Percentiles rank a stretch among this genome's conserved stretches.
Evolutionary conservation across 2,797 vertebrate genomes (phyloP).

Genomic region (Picus viridis): DNA sequence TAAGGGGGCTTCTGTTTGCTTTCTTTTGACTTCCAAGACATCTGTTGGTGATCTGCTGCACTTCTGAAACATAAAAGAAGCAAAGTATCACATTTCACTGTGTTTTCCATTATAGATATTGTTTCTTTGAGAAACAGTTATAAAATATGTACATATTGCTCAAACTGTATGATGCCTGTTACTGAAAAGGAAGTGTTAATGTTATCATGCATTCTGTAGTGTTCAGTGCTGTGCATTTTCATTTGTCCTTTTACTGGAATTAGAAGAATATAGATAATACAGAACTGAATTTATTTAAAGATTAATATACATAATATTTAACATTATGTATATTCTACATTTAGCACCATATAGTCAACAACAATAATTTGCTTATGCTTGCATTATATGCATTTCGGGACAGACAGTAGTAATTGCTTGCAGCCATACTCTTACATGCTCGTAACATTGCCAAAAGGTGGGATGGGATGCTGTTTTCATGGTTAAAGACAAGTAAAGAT

Average conservation of each 20-base stretch:
- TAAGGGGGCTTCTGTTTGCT: background rate
- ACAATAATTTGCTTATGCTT: too few species aligned
- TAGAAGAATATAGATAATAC: background rate
- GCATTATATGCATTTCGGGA: too few species aligned
- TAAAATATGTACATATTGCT: background rate
- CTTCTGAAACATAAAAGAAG: background rate
- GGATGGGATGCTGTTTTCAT: slow-evolving; percentile 18
- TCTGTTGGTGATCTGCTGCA: background rate
- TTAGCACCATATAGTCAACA: too few species aligned
- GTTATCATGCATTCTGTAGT: background rate
- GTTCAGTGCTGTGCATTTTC: background rate
- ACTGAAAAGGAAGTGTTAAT: background rate
- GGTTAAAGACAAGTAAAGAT: background rate
- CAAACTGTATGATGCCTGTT: background rate
- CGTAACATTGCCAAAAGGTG: slow-evolving; percentile 50
- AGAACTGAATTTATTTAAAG: too few species aligned
- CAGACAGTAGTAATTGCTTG: background rate
- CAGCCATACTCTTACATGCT: background rate
- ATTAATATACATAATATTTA: too few species aligned
- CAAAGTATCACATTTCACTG: background rate
- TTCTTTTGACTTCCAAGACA: background rate
- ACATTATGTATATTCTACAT: too few species aligned
- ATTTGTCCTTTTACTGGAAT: background rate
- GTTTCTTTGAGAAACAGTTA: slow-evolving; percentile 23
- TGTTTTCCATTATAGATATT: background rate